Evolutionary conservation across 1,140 invertebrate species (phyloP).

Genomic region (Xylocopa sonorina): DNA sequence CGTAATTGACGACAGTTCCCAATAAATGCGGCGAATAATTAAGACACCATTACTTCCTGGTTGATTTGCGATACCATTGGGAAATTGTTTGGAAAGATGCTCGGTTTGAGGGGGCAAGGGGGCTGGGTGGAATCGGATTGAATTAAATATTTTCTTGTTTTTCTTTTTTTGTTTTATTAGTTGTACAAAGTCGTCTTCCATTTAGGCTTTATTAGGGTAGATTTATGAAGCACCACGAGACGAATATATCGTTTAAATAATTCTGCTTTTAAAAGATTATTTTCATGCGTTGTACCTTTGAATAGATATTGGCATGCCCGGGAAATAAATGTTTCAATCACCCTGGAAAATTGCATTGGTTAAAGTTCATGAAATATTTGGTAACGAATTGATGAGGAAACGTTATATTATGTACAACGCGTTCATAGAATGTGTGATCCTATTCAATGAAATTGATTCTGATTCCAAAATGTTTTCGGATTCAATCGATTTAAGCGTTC

Average conservation of each 20-base stretch:
- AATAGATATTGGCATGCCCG: too few species aligned
- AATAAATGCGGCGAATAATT: slow-evolving; percentile 48
- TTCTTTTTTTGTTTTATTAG: neutral
- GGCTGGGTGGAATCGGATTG: too few species aligned
- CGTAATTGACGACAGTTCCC: slow-evolving; percentile 30
- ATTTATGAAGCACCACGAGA: too few species aligned
- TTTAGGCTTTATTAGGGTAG: neutral
- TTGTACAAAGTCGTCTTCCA: neutral
- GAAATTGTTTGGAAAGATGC: neutral
- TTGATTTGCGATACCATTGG: neutral
- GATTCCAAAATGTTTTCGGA: neutral
- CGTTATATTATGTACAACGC: too few species aligned
- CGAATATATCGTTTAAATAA: too few species aligned
- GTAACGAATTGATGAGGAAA: neutral
- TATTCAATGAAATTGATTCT: neutral
- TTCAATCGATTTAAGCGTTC: neutral
- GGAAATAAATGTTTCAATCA: too few species aligned
- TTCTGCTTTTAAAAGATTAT: too few species aligned
- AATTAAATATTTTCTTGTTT: neutral
- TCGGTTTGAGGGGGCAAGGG: neutral
- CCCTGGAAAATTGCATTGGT: neutral
- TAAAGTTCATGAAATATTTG: neutral
- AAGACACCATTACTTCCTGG: slow-evolving; percentile 36
- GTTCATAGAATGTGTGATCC: neutral
- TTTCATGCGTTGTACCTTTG: too few species aligned